Evolutionary conservation across 2,797 vertebrate genomes (phyloP).

Genomic region (Neopelma chrysocephalum): DNA sequence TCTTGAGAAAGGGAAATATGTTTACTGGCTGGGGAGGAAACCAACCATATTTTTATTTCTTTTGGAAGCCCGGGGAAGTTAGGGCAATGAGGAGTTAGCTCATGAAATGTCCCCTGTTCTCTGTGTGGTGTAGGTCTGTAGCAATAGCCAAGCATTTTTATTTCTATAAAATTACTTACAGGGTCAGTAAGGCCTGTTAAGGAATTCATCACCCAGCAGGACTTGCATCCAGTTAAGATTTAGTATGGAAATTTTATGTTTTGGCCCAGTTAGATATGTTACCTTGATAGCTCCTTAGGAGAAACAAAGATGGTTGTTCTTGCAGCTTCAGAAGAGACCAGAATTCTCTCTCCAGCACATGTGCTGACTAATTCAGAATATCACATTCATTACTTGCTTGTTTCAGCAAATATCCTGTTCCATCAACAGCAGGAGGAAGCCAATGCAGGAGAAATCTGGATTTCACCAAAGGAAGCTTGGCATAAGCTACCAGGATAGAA

Average conservation of each 20-base stretch:
- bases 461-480: slow-evolving; percentile 44
- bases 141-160: background rate
- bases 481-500: background rate
- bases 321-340: background rate
- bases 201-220: background rate
- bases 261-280: background rate
- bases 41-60: background rate
- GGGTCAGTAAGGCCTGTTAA: background rate
- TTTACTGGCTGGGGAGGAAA: background rate
- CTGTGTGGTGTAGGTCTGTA: background rate
- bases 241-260: background rate
- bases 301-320: background rate
- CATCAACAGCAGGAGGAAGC: slow-evolving; percentile 35
- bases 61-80: background rate
- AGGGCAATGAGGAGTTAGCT: background rate
- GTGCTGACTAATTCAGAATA: background rate
- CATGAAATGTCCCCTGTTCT: background rate
- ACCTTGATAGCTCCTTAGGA: background rate
- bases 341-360: background rate
- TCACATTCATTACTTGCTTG: background rate
- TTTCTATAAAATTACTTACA: background rate
- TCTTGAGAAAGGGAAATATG: background rate
- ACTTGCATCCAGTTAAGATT: background rate
- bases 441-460: background rate
- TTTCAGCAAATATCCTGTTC: slow-evolving; percentile 54